Evolutionary conservation across 2,113 vertebrate species (phyloP).

Genomic region (Myodes glareolus): DNA sequence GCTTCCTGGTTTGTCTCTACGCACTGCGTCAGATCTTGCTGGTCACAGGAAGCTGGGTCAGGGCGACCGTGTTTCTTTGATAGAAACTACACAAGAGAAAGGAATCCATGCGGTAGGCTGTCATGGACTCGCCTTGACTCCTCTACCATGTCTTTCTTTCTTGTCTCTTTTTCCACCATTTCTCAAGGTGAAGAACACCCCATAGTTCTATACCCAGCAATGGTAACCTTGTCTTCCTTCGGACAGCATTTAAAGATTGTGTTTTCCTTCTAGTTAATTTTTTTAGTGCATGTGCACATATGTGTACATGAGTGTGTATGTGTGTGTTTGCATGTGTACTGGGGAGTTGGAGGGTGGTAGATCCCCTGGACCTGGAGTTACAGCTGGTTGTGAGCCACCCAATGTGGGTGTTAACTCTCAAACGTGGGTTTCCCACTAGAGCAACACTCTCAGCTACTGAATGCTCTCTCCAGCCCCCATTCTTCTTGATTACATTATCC

Average conservation of each 20-base stretch:
- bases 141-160: not conserved
- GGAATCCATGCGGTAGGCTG: not conserved
- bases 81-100: not conserved
- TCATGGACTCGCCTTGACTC: not conserved
- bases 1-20: not conserved
- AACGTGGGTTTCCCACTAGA: not conserved
- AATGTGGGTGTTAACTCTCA: not conserved
- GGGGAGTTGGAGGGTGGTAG: not conserved
- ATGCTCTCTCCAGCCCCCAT: not conserved
- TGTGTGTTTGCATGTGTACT: not conserved
- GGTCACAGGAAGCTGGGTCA: not conserved
- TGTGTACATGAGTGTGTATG: not conserved
- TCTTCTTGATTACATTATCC: not conserved
- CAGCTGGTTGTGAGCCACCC: not conserved
- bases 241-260: not conserved
- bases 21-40: not conserved
- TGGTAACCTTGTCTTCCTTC: not conserved
- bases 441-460: not conserved
- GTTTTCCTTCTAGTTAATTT: not conserved
- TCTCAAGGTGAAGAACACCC: not conserved
- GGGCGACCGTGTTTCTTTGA: not conserved
- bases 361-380: not conserved
- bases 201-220: constrained; percentile 16
- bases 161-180: not conserved
- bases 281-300: not conserved